Percentiles rank a stretch among this genome's conserved stretches.
These are phyloP conservation scores for Lepas anatifera DNA, from an alignment of 2,888 invertebrate species.

Conservation along the genomic window DNA sequence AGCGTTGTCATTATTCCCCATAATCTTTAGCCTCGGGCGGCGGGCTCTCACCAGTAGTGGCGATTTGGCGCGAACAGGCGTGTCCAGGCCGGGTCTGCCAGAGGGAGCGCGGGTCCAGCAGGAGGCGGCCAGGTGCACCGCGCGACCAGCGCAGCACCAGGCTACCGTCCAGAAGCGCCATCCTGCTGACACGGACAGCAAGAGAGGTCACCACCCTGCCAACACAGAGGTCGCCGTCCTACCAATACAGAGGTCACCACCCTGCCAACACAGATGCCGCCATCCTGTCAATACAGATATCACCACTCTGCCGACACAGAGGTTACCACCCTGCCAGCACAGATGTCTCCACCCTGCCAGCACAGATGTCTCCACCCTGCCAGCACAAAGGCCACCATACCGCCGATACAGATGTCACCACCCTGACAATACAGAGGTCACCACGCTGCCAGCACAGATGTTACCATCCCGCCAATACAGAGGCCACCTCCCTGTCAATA, in stretches of 20 bases:
- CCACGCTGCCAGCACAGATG: too few species aligned
- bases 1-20: too few species aligned
- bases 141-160: not conserved
- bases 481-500: not conserved
- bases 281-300: not conserved
- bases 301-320: not conserved
- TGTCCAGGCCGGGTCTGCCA: not conserved
- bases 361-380: slow-evolving; percentile 1
- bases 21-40: too few species aligned
- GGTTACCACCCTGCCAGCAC: too few species aligned
- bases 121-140: not conserved
- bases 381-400: not conserved
- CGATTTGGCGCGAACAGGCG: not conserved
- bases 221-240: too few species aligned
- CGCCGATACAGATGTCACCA: too few species aligned
- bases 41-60: not conserved
- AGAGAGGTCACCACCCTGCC: not conserved
- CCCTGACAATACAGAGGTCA: too few species aligned
- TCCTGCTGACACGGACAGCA: not conserved
- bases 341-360: too few species aligned
- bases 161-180: slow-evolving; percentile 1
- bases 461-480: not conserved
- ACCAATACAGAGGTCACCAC: too few species aligned
- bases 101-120: not conserved
- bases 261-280: too few species aligned